Evolutionary conservation across 1,140 invertebrate species (phyloP).

Genomic region (Drosophila pallidifrons): DNA sequence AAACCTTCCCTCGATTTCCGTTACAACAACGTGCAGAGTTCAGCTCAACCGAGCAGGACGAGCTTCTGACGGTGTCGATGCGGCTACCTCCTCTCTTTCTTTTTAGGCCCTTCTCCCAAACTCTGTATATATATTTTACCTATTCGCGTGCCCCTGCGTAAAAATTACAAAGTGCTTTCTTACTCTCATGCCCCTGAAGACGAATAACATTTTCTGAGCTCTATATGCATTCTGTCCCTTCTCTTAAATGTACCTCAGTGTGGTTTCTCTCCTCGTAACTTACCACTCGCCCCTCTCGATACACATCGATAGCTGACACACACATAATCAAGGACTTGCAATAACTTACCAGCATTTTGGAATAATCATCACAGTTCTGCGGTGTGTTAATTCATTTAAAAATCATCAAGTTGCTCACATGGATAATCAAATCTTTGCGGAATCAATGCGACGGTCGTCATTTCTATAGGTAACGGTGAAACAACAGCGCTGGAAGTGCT

Average conservation of each 20-base stretch:
- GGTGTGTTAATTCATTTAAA: not conserved
- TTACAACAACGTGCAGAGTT: constrained; percentile 1
- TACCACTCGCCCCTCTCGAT: not conserved
- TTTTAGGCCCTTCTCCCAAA: not conserved
- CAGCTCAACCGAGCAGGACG: constrained; percentile 3
- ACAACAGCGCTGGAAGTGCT: constrained; percentile 26
- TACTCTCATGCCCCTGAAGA: not conserved
- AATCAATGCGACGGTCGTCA: not conserved
- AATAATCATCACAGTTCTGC: constrained; percentile 14
- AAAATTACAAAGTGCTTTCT: constrained; percentile 6
- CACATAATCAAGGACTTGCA: constrained; percentile 21
- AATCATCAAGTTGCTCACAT: constrained; percentile 12
- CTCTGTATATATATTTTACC: constrained; percentile 19
- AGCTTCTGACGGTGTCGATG: constrained; percentile 18
- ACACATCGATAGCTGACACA: constrained; percentile 1
- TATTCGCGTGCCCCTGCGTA: constrained; percentile 32
- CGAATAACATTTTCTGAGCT: not conserved
- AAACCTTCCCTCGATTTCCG: constrained; percentile 20
- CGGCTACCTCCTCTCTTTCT: not conserved
- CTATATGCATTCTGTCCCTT: not conserved
- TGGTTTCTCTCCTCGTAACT: not conserved
- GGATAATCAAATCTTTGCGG: constrained; percentile 4
- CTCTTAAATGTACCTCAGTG: constrained; percentile 16
- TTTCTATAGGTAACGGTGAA: constrained; percentile 18
- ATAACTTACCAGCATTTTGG: constrained; percentile 12